Evolutionary conservation across 2,113 vertebrate genomes (phyloP), one percentile per base, ranked within the genome.

Genomic region (Pao palembangensis): DNA sequence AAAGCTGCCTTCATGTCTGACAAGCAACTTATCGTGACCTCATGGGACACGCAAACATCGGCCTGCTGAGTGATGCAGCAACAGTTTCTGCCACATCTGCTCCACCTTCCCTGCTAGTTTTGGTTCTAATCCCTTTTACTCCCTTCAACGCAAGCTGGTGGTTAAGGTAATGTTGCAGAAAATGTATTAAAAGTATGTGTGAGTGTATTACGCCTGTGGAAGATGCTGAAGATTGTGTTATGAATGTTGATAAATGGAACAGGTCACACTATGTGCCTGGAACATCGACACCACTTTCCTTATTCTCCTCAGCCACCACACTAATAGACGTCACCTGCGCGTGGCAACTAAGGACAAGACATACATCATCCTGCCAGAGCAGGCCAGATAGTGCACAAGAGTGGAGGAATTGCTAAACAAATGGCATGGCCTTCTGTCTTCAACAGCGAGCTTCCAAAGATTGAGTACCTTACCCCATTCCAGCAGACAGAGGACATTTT

Each of bases 351-450:
- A 87, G 77, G 67, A 80, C 76, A 31, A 82, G 55, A 73, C 69
- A 86, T 85, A 68, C 69, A 88, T 88, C 82, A 83, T 62, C 53
- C 70, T 74, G 80, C 83, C 80, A 79, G 61, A 63, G 66, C 62
- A 65, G 64, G 64, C 69, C 59, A 7, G 13, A 55, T 38, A 62
- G 49, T n/a, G 44, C 34, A 28, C 12, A 6, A 7, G 58, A 51
- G 55, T 49, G 58, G 63, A 41, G 57, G 43, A 55, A 65, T 8
- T 34, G 68, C 59, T 71, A 28, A 81, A 76, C 62, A 69, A 81
- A 75, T 46, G 46, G 58, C 55, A 64, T 67, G 68, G 55, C 54
- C 62, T 65, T 69, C 52, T 49, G 65, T 61, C 61, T 66, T 23
- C 23, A 57, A 53, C 58, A 58, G 57, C 43, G 47, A 19, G 51